phyloP scores from a whole-genome alignment of 2,113 vertebrate species.

The Megalops atlanticus region DNA sequence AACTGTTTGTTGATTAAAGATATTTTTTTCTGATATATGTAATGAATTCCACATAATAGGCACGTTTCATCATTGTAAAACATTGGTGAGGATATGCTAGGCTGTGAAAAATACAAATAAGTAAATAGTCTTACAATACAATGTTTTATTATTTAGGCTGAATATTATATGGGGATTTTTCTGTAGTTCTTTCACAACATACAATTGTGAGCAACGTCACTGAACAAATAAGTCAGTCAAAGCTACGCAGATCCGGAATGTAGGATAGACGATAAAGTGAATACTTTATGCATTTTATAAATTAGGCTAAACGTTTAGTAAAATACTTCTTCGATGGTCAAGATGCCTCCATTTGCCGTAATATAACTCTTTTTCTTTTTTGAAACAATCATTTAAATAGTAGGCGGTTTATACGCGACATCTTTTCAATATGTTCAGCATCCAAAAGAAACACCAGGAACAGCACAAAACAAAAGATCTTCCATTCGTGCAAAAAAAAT shows the following conservation, averaged over 20 bases:
- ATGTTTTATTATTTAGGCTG: slow-evolving; percentile 77
- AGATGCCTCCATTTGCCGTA: slow-evolving; percentile 58
- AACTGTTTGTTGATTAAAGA: neutral
- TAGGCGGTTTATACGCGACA: slow-evolving; percentile 70
- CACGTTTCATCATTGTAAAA: neutral
- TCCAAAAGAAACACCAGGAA: slow-evolving; percentile 84
- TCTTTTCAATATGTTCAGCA: slow-evolving; percentile 78
- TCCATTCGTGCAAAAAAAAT: slow-evolving; percentile 91
- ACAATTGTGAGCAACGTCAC: slow-evolving; percentile 80
- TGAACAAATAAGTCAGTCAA: slow-evolving; percentile 79
- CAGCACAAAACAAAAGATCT: slow-evolving; percentile 79
- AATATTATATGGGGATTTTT: slow-evolving; percentile 72
- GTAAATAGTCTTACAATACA: slow-evolving; percentile 75
- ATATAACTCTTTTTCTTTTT: slow-evolving; percentile 49
- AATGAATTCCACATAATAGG: neutral
- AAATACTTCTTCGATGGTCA: slow-evolving; percentile 67
- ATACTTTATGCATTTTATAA: slow-evolving; percentile 69
- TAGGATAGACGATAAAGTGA: slow-evolving; percentile 76
- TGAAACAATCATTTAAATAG: slow-evolving; percentile 63
- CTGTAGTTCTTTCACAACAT: slow-evolving; percentile 77
- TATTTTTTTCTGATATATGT: neutral
- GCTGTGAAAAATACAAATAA: slow-evolving; percentile 55
- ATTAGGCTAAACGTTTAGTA: slow-evolving; percentile 63
- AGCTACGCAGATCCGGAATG: slow-evolving; percentile 78
- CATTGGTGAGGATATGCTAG: neutral